Conservation (phyloP, 1,140 invertebrate species). For the Brachionus sp. region DNA sequence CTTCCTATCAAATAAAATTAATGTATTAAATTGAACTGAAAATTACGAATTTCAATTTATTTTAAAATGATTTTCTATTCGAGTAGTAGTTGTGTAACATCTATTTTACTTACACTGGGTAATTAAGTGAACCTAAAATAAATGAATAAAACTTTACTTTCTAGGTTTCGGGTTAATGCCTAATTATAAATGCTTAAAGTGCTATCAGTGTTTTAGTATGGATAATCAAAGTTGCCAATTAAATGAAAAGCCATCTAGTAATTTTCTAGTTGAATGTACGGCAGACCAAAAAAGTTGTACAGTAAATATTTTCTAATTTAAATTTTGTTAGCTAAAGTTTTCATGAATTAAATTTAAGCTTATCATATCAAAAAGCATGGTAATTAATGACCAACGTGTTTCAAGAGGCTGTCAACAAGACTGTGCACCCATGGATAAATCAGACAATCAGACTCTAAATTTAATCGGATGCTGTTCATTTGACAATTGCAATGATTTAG, state of each 20-base stretch:
- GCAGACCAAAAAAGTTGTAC: neutral
- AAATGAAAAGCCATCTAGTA: neutral
- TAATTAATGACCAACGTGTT: neutral
- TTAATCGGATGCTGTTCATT: neutral
- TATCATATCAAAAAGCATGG: neutral
- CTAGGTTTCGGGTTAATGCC: neutral
- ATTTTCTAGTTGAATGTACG: neutral
- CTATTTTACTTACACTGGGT: neutral
- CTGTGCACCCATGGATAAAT: neutral
- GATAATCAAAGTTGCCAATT: neutral
- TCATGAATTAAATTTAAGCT: neutral
- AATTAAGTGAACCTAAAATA: neutral
- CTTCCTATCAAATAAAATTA: no score
- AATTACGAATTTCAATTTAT: no score
- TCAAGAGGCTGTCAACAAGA: neutral
- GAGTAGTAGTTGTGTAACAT: no score
- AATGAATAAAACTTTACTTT: neutral
- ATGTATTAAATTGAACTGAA: no score
- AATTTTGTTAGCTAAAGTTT: neutral
- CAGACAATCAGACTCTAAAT: neutral
- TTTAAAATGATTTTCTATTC: no score
- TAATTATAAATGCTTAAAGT: neutral
- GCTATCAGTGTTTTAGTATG: conserved; percentile 2
- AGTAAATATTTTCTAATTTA: neutral
- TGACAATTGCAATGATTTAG: neutral